Percentiles rank a stretch among this genome's conserved stretches.
Evolutionary conservation across 1,140 invertebrate genomes (phyloP).

Genomic region (Caligus rogercresseyi): DNA sequence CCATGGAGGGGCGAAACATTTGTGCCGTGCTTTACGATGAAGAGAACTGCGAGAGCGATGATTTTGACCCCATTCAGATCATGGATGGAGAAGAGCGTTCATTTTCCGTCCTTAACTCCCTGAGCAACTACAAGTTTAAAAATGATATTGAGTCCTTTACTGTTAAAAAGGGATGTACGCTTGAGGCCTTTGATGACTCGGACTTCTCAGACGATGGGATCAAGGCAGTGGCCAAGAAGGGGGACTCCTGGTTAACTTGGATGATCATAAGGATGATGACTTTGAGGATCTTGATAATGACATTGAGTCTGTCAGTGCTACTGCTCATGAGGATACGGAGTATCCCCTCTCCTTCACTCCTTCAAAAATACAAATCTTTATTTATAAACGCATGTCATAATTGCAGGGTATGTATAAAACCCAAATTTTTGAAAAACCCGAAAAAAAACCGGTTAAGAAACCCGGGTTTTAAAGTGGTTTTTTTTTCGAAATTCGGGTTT

Average conservation of each 20-base stretch:
- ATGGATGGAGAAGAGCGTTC: not conserved
- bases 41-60: not conserved
- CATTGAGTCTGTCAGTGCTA: slow-evolving; percentile 1
- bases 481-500: too few relatives aligned
- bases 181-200: slow-evolving; percentile 1
- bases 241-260: not conserved
- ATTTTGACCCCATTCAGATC: not conserved
- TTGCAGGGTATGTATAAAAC: too few relatives aligned
- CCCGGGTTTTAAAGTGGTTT: too few relatives aligned
- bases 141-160: slow-evolving; percentile 1
- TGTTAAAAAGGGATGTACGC: slow-evolving; percentile 5
- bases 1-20: not conserved
- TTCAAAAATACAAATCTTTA: too few relatives aligned
- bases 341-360: too few relatives aligned
- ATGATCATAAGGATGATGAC: not conserved
- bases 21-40: not conserved
- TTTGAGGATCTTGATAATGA: not conserved
- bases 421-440: too few relatives aligned
- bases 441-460: too few relatives aligned
- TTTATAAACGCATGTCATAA: too few relatives aligned
- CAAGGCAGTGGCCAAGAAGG: not conserved
- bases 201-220: slow-evolving; percentile 4
- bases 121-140: not conserved
- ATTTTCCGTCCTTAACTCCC: not conserved
- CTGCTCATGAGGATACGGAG: too few relatives aligned